These are phyloP conservation scores for Microtus obscurus DNA, from an alignment of 2,797 vertebrate species.

Conservation along the genomic window DNA sequence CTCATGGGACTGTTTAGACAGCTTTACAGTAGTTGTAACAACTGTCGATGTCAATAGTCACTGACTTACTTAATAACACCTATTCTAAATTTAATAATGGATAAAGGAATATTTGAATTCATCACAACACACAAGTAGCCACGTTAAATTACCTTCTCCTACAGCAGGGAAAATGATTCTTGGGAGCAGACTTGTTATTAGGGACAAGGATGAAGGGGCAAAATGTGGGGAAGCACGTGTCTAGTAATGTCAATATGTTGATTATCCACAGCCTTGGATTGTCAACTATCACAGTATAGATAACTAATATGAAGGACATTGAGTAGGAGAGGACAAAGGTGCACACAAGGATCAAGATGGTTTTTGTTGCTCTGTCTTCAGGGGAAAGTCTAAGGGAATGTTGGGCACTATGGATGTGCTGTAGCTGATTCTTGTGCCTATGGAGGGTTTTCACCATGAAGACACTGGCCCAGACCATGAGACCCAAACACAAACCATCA, in stretches of 20 bases:
- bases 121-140: neutral
- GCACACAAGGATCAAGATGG: neutral
- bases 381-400: neutral
- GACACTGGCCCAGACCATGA: neutral
- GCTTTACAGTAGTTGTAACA: neutral
- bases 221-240: neutral
- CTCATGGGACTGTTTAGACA: neutral
- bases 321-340: neutral
- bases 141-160: neutral
- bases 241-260: neutral
- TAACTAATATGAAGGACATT: neutral
- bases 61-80: too few relatives aligned
- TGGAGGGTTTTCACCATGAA: neutral
- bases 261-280: neutral
- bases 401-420: neutral
- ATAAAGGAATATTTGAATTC: neutral
- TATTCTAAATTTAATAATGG: neutral
- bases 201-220: neutral
- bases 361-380: neutral
- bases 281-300: neutral
- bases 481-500: neutral
- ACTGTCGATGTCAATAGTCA: neutral
- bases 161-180: neutral
- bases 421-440: neutral
- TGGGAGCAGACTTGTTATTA: neutral